Percentiles rank a stretch among this genome's conserved stretches.
Conservation (phyloP, 2,888 invertebrate genomes). For the Scaptomyza cyrtandrae region DNA sequence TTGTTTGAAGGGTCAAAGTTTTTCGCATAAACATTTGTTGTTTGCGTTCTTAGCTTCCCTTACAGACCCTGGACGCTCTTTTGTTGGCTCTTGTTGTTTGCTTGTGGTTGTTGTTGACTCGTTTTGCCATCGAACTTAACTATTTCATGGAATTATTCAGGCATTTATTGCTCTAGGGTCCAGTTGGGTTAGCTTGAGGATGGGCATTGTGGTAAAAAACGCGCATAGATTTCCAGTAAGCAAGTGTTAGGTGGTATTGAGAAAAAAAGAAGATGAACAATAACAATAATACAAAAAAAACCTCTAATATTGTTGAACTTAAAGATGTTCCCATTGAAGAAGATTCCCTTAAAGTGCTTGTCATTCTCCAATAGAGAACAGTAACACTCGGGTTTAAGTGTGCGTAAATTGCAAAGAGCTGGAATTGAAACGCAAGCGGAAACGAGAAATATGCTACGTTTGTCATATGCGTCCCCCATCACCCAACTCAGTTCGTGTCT, state of each 20-base stretch:
- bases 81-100: conserved; percentile 39
- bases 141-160: conserved; percentile 44
- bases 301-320: conserved; percentile 3
- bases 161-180: conserved; percentile 33
- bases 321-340: conserved; percentile 12
- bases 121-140: conserved; percentile 61
- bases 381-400: conserved; percentile 56
- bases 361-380: background rate
- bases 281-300: background rate
- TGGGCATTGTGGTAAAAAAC: conserved; percentile 33
- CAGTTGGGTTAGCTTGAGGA: conserved; percentile 40
- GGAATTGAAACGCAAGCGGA: conserved; percentile 20
- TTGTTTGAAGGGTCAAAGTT: conserved; percentile 49
- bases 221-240: background rate
- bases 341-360: background rate
- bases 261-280: background rate
- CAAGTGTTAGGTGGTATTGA: background rate
- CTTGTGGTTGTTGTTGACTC: conserved; percentile 25
- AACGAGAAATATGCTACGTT: conserved; percentile 30
- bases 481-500: conserved; percentile 9
- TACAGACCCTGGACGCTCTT: conserved; percentile 9
- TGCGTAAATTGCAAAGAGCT: conserved; percentile 35
- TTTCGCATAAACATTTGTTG: conserved; percentile 52
- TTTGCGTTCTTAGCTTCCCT: conserved; percentile 28
- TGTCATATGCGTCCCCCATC: conserved; percentile 32